These are phyloP conservation scores for Geodia barretti DNA, from an alignment of 37 sponge, comb jelly and placozoan species.

Conservation along the genomic window DNA sequence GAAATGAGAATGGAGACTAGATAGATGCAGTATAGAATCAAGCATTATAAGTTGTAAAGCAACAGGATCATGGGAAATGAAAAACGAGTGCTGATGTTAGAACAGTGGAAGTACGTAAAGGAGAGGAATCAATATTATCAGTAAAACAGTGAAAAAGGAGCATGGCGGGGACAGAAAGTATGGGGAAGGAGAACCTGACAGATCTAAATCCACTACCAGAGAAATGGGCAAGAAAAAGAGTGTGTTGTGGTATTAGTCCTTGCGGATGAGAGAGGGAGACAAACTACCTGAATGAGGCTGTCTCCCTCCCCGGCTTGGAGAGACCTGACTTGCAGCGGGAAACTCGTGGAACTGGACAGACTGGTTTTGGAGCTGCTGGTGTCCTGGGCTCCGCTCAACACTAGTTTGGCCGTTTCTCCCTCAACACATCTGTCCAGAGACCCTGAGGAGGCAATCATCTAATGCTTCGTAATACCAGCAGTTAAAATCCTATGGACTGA, in stretches of 20 bases:
- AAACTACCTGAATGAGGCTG: conserved; percentile 41
- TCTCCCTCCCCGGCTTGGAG: conserved; percentile 21
- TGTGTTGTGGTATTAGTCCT: no score
- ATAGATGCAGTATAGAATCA: no score
- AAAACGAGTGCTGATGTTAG: neutral
- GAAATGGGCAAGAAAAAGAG: neutral
- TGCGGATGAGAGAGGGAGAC: neutral
- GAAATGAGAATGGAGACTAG: no score
- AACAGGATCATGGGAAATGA: neutral
- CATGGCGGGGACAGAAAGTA: no score
- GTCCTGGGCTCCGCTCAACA: conserved; percentile 18
- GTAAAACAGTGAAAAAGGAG: no score
- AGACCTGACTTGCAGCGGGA: conserved; percentile 39
- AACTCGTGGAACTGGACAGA: neutral
- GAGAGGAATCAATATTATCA: no score
- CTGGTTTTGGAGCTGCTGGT: neutral
- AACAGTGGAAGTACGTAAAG: no score
- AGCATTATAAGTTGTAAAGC: no score
- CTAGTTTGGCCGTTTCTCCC: conserved; percentile 56
- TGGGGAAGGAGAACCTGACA: no score
- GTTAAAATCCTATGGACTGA: no score
- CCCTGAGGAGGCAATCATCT: conserved; percentile 39
- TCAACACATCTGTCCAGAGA: conserved; percentile 76
- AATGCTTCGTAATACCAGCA: no score
- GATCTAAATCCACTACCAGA: no score